These are phyloP conservation scores for Lycia hirtaria DNA, from an alignment of 2,888 invertebrate species.

Conservation along the genomic window DNA sequence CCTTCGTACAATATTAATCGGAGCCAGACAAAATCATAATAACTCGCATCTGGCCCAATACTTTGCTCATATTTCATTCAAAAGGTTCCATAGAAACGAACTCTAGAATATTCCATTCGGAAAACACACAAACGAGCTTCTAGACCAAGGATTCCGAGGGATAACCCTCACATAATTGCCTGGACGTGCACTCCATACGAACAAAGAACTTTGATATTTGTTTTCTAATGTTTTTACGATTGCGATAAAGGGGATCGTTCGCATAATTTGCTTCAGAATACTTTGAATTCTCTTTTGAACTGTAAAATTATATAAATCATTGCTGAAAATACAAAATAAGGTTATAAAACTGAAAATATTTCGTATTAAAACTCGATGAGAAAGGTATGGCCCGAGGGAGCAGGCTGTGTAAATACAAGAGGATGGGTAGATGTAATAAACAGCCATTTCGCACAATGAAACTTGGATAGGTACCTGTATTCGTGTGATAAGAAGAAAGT, in stretches of 20 bases:
- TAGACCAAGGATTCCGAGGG: slow-evolving; percentile 40
- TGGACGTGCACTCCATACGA: slow-evolving; percentile 40
- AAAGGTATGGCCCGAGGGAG: slow-evolving; percentile 39
- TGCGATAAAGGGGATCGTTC: slow-evolving; percentile 43
- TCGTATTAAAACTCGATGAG: slow-evolving; percentile 40
- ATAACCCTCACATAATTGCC: slow-evolving; percentile 44
- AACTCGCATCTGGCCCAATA: slow-evolving; percentile 41
- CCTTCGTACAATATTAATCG: slow-evolving; percentile 37
- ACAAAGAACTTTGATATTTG: slow-evolving; percentile 44
- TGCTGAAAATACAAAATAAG: slow-evolving; percentile 31
- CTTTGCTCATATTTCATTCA: slow-evolving; percentile 41
- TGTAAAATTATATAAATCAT: slow-evolving; percentile 26
- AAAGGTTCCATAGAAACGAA: slow-evolving; percentile 35
- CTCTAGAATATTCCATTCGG: slow-evolving; percentile 38
- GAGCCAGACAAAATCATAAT: slow-evolving; percentile 32
- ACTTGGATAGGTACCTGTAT: slow-evolving; percentile 83
- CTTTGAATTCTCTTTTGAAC: slow-evolving; percentile 36
- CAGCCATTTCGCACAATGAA: slow-evolving; percentile 29
- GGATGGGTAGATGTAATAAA: slow-evolving; percentile 27
- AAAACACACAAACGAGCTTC: slow-evolving; percentile 34
- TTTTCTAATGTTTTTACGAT: slow-evolving; percentile 47
- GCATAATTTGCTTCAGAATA: slow-evolving; percentile 39
- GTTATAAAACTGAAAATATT: slow-evolving; percentile 38
- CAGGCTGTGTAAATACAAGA: slow-evolving; percentile 23
- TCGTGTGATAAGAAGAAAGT: slow-evolving; percentile 97